These are phyloP conservation scores for Candidula unifasciata DNA, from an alignment of 2,888 invertebrate species.

Conservation along the genomic window DNA sequence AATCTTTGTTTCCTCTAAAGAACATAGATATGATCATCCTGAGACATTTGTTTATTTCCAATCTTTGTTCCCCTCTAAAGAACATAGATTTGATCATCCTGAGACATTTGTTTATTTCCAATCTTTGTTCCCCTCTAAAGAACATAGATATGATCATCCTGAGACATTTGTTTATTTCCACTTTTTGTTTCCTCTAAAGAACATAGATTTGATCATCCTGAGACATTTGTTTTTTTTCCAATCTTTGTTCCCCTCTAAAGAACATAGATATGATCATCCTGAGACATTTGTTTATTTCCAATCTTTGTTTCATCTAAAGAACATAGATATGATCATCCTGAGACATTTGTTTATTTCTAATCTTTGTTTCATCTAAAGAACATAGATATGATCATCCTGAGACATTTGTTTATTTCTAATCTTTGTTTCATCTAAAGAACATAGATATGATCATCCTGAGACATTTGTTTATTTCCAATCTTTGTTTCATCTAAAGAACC, in stretches of 20 bases:
- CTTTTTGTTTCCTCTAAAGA: neutral
- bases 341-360: neutral
- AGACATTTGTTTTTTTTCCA: neutral
- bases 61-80: neutral
- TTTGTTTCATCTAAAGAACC: neutral
- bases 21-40: conserved; percentile 3
- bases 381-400: conserved; percentile 1
- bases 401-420: neutral
- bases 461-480: neutral
- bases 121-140: neutral
- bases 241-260: neutral
- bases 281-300: neutral
- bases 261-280: conserved; percentile 3
- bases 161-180: neutral
- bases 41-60: neutral
- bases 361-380: neutral
- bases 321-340: conserved; percentile 5
- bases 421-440: neutral
- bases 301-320: neutral
- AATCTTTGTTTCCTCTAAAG: neutral
- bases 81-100: neutral
- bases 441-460: neutral
- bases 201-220: neutral
- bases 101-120: neutral
- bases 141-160: conserved; percentile 3